Base-by-base conservation (phyloP, 2,888 invertebrate species). In the Gymnoscelis rufifasciata region DNA sequence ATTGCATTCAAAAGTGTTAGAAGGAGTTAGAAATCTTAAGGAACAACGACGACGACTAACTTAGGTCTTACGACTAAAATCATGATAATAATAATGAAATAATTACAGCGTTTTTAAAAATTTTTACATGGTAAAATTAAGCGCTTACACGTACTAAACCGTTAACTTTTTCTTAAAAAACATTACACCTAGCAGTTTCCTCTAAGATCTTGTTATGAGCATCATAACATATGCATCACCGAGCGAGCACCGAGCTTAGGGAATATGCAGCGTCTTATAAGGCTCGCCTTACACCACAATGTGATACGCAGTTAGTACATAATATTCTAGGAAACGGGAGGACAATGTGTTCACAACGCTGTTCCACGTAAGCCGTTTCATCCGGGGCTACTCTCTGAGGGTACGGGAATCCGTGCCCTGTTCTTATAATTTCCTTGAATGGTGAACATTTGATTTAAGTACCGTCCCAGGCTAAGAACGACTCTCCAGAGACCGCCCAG, bases 401-500 rank as follows among this genome's bases (percentile, higher is more conserved):
- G 71, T 61, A 67, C 62, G 62, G 64, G 71, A 78, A 78, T 79
- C 78, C 79, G 70, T 76, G 74, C 73, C 66, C 68, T 78, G 75
- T 79, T 84, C 82, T 86, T 83, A 82, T 83, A 86, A 86, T 86
- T 86, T 82, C 78, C 80, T 79, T 78, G 79, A 84, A 84, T 78
- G 78, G 79, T 76, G 81, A 82, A 79, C 83, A 82, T 86, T 86
- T 86, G 83, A 86, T 84, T 84, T 83, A 86, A 86, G 83, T 81
- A 82, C 80, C 81, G 80, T 81, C 84, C 83, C 81, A 78, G 72
- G 77, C 76, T 73, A 78, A 69, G 67, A 78, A 84, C 73, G 83
- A 70, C 74, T 74, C 84, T 63, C 76, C 38, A 54, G 76, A 74
- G 84, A 79, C 77, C 83, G 78, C 83, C 83, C 83, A 77, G 78